A percentile compares a stretch with the other conserved stretches of the same genome.
phyloP scores from a whole-genome alignment of 2,888 invertebrate species.

The Lysandra coridon region DNA sequence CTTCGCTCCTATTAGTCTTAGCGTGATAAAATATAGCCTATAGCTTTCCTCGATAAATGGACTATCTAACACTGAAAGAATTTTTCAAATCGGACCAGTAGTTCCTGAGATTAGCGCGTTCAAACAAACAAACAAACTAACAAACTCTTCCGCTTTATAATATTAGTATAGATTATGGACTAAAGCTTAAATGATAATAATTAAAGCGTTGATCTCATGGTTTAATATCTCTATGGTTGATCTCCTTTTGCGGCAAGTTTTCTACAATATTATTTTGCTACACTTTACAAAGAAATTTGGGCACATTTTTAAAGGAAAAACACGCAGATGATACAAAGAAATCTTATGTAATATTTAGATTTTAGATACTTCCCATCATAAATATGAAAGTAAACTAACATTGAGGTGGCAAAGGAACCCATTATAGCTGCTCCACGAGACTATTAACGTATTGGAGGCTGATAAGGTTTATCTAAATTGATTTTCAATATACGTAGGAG shows the following conservation, averaged over 20 bases:
- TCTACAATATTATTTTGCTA: not conserved
- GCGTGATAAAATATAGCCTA: too few species aligned
- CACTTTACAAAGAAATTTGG: not conserved
- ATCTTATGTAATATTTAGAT: not conserved
- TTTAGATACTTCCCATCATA: not conserved
- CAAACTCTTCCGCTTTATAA: too few species aligned
- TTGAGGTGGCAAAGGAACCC: not conserved
- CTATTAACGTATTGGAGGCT: constrained; percentile 21
- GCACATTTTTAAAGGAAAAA: too few species aligned
- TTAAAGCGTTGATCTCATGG: not conserved
- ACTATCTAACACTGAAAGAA: too few species aligned
- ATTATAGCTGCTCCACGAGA: constrained; percentile 6
- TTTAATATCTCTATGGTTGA: too few species aligned
- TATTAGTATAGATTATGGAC: not conserved
- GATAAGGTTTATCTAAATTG: constrained; percentile 27
- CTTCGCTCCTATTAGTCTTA: too few species aligned
- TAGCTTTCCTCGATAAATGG: too few species aligned
- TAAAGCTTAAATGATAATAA: not conserved
- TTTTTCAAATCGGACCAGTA: too few species aligned
- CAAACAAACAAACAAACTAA: too few species aligned
- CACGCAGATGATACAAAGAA: not conserved
- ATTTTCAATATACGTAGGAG: constrained; percentile 24
- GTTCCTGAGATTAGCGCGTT: too few species aligned
- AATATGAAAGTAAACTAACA: not conserved
- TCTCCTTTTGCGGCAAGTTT: not conserved